A percentile compares a stretch with the other conserved stretches of the same genome.
Conservation (phyloP, 1,140 invertebrate genomes). For the Wasmannia auropunctata region DNA sequence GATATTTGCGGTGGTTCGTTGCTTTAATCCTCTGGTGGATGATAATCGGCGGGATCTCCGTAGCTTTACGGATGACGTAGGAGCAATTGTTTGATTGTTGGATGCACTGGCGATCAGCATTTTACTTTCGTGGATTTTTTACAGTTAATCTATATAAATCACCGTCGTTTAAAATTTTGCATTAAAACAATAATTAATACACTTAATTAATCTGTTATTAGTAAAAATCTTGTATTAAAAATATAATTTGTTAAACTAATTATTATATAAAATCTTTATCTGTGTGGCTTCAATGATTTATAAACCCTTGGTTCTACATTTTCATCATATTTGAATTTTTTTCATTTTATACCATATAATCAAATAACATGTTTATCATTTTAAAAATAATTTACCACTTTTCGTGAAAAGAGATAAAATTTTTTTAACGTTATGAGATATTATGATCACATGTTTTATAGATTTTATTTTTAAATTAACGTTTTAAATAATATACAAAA, state of each 20-base stretch:
- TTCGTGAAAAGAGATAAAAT: neutral
- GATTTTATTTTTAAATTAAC: neutral
- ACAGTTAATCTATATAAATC: neutral
- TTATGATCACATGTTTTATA: neutral
- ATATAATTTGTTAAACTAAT: neutral
- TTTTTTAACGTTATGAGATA: neutral
- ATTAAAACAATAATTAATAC: neutral
- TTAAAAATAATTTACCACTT: neutral
- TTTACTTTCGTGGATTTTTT: constrained; percentile 23
- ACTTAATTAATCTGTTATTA: neutral
- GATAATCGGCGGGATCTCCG: constrained; percentile 84
- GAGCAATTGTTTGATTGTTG: constrained; percentile 64
- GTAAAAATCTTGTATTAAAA: neutral
- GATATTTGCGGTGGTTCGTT: constrained; percentile 33
- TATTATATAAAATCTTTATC: neutral
- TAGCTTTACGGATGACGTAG: constrained; percentile 73
- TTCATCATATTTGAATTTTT: neutral
- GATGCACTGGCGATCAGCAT: constrained; percentile 73
- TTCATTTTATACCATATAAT: neutral
- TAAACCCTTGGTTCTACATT: constrained; percentile 13
- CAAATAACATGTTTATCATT: neutral
- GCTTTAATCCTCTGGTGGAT: constrained; percentile 86
- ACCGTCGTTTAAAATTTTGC: neutral
- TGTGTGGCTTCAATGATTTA: neutral
- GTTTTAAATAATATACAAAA: neutral